Conservation (phyloP, 1,140 invertebrate genomes). For the Dufourea novaeangliae region DNA sequence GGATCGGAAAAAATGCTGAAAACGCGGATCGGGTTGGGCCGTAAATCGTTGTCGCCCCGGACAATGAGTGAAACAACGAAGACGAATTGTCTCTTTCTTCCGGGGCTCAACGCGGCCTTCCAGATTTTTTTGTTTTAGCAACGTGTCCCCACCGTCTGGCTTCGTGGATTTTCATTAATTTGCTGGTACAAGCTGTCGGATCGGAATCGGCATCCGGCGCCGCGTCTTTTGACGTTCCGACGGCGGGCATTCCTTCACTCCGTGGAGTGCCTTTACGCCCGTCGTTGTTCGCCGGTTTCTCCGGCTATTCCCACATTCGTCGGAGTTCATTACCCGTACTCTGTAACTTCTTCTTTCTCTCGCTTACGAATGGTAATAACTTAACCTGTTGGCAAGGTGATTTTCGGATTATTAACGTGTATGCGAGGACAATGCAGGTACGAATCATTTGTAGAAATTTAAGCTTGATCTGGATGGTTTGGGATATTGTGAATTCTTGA, state of each 20-base stretch:
- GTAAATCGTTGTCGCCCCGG: constrained; percentile 37
- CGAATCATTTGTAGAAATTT: too few species aligned
- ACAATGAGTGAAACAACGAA: constrained; percentile 45
- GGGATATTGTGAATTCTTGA: too few species aligned
- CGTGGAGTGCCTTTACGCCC: constrained; percentile 45
- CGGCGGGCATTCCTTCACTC: constrained; percentile 55
- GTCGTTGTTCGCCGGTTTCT: constrained; percentile 11
- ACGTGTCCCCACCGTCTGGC: constrained; percentile 20
- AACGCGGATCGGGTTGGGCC: constrained; percentile 35
- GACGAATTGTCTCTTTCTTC: constrained; percentile 44
- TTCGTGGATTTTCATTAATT: constrained; percentile 63
- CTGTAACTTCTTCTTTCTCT: too few species aligned
- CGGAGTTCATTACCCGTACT: too few species aligned
- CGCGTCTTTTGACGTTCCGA: constrained; percentile 61
- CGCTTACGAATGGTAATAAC: too few species aligned
- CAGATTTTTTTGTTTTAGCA: neutral
- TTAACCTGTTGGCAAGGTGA: too few species aligned
- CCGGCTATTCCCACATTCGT: constrained; percentile 14
- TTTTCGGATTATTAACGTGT: too few species aligned
- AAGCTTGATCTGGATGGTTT: too few species aligned
- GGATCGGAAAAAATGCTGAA: constrained; percentile 40
- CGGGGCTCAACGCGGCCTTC: neutral
- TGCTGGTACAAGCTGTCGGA: constrained; percentile 54
- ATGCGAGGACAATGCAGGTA: too few species aligned
- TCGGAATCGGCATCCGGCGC: constrained; percentile 58